These are phyloP conservation scores for Eleginops maclovinus DNA, from an alignment of 2,113 vertebrate genomes.

Conservation along the genomic window DNA sequence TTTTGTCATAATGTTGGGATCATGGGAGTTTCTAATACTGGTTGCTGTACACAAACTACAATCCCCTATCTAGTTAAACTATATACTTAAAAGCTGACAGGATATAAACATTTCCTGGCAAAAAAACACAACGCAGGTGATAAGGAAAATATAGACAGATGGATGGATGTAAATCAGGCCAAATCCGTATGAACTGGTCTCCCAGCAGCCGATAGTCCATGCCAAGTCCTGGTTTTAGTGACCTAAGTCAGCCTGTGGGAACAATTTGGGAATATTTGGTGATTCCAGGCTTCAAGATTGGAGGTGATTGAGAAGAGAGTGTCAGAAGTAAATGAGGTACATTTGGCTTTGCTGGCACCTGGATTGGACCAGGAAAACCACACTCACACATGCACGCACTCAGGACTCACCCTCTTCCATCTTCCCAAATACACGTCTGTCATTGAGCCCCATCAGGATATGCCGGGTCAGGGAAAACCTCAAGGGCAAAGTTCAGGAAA, in stretches of 20 bases:
- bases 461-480: conserved; percentile 67
- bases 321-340: conserved; percentile 66
- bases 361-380: conserved; percentile 29
- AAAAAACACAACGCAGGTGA: too few species aligned
- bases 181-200: conserved; percentile 1
- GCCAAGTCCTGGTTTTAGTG: conserved; percentile 5
- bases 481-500: conserved; percentile 83
- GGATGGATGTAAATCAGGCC: background rate
- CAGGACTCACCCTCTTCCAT: conserved; percentile 43
- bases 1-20: too few species aligned
- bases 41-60: too few species aligned
- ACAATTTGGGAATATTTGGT: conserved; percentile 44
- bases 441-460: conserved; percentile 69
- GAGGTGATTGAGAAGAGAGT: conserved; percentile 58
- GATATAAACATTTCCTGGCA: too few species aligned
- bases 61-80: too few species aligned
- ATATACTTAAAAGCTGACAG: too few species aligned
- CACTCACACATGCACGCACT: conserved; percentile 16
- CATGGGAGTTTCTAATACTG: too few species aligned
- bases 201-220: conserved; percentile 7
- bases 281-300: conserved; percentile 32
- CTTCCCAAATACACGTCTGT: conserved; percentile 55
- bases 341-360: conserved; percentile 66
- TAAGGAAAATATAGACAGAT: background rate
- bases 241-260: conserved; percentile 40